These are phyloP conservation scores for Oreotragus oreotragus DNA, from an alignment of 2,113 vertebrate species.

Conservation along the genomic window DNA sequence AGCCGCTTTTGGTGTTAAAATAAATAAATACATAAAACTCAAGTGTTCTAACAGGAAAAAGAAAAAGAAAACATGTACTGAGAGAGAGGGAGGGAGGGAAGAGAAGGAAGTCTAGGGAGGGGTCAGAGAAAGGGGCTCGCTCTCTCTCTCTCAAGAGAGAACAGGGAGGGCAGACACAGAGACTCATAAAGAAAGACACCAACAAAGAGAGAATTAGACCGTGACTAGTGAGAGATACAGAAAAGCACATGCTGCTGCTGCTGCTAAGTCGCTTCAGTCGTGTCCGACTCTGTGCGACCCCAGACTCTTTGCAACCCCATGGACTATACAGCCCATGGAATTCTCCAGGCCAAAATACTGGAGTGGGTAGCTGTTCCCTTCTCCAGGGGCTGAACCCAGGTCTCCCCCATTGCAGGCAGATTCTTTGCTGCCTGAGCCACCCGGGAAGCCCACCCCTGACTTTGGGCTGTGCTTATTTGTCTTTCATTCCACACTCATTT, in stretches of 20 bases:
- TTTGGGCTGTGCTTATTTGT: background rate
- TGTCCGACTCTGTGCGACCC: background rate
- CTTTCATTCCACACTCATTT: background rate
- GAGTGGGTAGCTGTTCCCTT: background rate
- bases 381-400: background rate
- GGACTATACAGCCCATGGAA: background rate
- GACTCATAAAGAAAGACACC: background rate
- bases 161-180: background rate
- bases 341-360: background rate
- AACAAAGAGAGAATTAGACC: background rate
- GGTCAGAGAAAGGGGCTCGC: background rate
- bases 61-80: background rate
- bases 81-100: accelerated
- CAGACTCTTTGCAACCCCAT: background rate
- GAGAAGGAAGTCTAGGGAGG: background rate
- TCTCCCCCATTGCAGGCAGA: background rate
- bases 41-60: background rate
- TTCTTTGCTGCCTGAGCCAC: background rate
- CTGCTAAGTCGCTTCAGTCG: background rate
- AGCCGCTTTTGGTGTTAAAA: background rate
- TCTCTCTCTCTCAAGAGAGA: background rate
- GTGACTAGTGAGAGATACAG: background rate
- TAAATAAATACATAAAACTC: background rate
- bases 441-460: background rate
- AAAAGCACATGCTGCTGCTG: background rate